Evolutionary conservation across 2,797 vertebrate genomes (phyloP), one percentile per base, ranked within the genome.

Genomic region (Diglossa cyanea): DNA sequence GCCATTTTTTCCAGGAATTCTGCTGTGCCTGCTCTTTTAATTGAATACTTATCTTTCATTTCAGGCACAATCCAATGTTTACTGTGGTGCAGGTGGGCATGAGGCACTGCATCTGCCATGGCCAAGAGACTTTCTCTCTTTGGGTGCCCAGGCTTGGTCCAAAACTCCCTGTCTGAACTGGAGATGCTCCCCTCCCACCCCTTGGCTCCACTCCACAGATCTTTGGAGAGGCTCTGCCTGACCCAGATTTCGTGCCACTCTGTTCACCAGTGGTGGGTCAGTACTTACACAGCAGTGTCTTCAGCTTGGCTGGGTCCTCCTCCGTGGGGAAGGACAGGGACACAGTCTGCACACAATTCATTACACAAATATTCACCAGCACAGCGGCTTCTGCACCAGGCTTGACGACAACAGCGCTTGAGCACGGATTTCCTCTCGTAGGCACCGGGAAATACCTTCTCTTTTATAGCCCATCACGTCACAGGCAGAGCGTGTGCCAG

Each of bases 281-380:
- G 87, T 94, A 94, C 95, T 94, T 94, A 95, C 82, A 0, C 66
- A 93, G 73, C 54, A 86, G 70, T 2, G 31, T 94, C 96, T 94
- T 94, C 81, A 13, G 65, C 76, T 60, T 66, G 70, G 26, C 47
- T 86, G 81, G 58, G 58, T 92, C 82, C 68, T 91, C 82, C 89
- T 84, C 68, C 0, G 1, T 17, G 54, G 79, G 62, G 51, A 73
- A 62, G 82, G 79, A 55, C 50, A 90, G 71, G 61, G 68, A 50
- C 84, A 79, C 17, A 68, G 33, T 53, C 61, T 62, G 72, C 47
- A 55, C 75, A 65, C 26, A 72, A 26, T 39, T 83, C 31, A 20
- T 75, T 58, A 62, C 65, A 77, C 31, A 78, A 57, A 68, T 6
- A 79, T 44, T 28, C 65, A 72, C 76, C 73, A 42, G 71, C 86